These are phyloP conservation scores for Oxytorus armatus DNA, from an alignment of 2,888 invertebrate genomes.

Conservation along the genomic window DNA sequence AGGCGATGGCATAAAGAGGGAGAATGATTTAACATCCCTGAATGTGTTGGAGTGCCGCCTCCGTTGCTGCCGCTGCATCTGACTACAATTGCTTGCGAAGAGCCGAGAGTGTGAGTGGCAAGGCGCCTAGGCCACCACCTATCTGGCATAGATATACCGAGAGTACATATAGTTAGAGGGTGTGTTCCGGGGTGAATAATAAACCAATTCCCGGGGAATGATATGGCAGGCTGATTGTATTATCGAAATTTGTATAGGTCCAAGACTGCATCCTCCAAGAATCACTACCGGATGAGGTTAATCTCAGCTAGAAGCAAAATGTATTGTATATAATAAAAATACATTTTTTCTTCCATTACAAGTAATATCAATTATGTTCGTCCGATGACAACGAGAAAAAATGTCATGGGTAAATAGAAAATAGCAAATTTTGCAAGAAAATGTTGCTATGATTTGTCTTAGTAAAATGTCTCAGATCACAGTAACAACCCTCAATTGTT, in stretches of 20 bases:
- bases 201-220: conserved; percentile 75
- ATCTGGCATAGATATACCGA: conserved; percentile 15
- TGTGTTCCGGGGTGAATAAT: conserved; percentile 72
- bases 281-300: background rate
- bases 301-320: background rate
- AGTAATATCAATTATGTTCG: background rate
- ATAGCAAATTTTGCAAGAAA: no score
- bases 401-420: no score
- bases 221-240: conserved; percentile 63
- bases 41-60: conserved; percentile 63
- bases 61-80: conserved; percentile 72
- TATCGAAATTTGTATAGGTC: conserved; percentile 42
- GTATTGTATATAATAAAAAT: background rate
- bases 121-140: conserved; percentile 32
- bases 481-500: no score
- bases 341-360: conserved; percentile 17
- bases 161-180: conserved; percentile 23
- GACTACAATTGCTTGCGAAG: conserved; percentile 71
- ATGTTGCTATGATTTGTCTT: no score
- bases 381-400: no score
- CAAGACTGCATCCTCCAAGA: conserved; percentile 5
- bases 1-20: conserved; percentile 47
- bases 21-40: conserved; percentile 72
- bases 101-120: conserved; percentile 46
- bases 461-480: no score